Evolutionary conservation across 2,113 vertebrate species (phyloP).

Genomic region (Rhinopithecus roxellana): DNA sequence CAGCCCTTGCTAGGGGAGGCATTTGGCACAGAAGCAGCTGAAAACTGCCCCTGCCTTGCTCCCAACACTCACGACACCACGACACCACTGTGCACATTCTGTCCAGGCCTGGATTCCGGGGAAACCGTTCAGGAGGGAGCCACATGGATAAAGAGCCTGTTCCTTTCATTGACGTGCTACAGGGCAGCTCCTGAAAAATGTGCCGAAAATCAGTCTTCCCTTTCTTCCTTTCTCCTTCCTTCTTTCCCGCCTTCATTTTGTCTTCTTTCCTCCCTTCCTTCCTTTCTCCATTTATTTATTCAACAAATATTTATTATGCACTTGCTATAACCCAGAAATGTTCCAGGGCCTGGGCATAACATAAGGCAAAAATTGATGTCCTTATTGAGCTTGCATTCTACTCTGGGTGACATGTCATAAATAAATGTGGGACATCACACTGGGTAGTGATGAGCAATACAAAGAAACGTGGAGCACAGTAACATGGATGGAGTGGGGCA

Average conservation of each 20-base stretch:
- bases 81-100: not conserved
- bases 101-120: not conserved
- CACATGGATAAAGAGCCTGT: not conserved
- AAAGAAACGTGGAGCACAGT: not conserved
- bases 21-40: too few relatives aligned
- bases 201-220: not conserved
- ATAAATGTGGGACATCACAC: not conserved
- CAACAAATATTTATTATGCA: not conserved
- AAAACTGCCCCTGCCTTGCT: not conserved
- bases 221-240: not conserved
- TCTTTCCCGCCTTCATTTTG: not conserved
- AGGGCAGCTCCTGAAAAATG: rapidly evolving
- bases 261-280: not conserved
- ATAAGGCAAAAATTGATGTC: not conserved
- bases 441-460: not conserved
- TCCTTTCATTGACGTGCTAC: not conserved
- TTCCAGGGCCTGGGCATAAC: not conserved
- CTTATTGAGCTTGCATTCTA: not conserved
- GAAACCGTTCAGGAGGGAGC: not conserved
- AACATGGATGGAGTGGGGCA: not conserved
- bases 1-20: not conserved
- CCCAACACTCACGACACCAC: too few relatives aligned
- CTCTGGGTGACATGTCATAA: not conserved
- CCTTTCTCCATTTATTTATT: not conserved
- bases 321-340: not conserved